A percentile compares a stretch with the other conserved stretches of the same genome.
Evolutionary conservation across 2,888 invertebrate genomes (phyloP).

Genomic region (Amphimallon solstitiale): DNA sequence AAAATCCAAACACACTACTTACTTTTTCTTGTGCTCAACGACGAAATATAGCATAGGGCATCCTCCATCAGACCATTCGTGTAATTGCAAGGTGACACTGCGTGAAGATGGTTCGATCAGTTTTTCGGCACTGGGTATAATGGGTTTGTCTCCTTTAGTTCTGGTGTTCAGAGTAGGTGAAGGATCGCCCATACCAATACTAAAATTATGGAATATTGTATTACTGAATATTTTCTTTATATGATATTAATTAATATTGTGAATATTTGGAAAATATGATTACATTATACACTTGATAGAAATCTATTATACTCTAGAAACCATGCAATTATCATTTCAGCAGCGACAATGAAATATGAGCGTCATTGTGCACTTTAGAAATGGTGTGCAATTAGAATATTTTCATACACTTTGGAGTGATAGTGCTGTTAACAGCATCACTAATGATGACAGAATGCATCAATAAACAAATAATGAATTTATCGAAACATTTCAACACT

Average conservation of each 20-base stretch:
- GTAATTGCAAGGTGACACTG: constrained; percentile 90
- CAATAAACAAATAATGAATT: too few relatives aligned
- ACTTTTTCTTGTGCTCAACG: constrained; percentile 94
- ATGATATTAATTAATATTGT: neutral
- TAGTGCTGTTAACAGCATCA: too few relatives aligned
- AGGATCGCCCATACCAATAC: constrained; percentile 91
- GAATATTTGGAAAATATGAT: too few relatives aligned
- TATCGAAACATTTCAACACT: too few relatives aligned
- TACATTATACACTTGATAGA: too few relatives aligned
- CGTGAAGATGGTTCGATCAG: constrained; percentile 94
- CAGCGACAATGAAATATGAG: too few relatives aligned
- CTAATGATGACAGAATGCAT: too few relatives aligned
- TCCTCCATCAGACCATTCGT: constrained; percentile 94
- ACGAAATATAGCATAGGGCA: constrained; percentile 96
- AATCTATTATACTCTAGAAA: too few relatives aligned
- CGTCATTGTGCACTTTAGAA: too few relatives aligned
- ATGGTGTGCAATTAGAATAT: too few relatives aligned
- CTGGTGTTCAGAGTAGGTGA: constrained; percentile 89
- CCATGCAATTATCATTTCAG: too few relatives aligned
- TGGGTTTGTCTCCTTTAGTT: constrained; percentile 93
- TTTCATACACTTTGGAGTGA: too few relatives aligned
- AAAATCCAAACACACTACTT: constrained; percentile 52
- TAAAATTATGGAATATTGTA: constrained; percentile 57
- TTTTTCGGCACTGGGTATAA: constrained; percentile 88
- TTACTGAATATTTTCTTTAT: neutral